Evolutionary conservation across 2,888 invertebrate species (phyloP), one percentile per base, ranked within the genome.

Genomic region (Euclidia mi): DNA sequence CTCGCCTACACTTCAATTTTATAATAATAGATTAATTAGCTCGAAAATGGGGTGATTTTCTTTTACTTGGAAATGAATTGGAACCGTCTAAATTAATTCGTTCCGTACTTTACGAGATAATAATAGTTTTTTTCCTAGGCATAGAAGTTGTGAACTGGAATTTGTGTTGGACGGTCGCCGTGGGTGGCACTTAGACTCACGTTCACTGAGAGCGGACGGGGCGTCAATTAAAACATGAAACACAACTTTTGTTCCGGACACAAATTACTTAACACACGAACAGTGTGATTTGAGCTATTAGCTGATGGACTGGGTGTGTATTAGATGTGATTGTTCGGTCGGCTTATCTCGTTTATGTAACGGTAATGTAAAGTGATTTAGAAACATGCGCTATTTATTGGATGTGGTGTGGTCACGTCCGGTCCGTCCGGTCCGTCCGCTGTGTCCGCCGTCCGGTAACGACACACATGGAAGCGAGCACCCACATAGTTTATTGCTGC

Each of bases 401-500:
- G 31, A 12, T 41, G 18, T 28, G 58, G 28, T 55, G 50, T 42
- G 56, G 57, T 64, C 56, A 62, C 67, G 68, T 71, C 63, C 66
- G 47, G 53, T n/a, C 50, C 34, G 61, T 56, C 64, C 67, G 59
- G 65, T 65, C 70, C 64, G 75, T 78, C n/a, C n/a, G n/a, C n/a
- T n/a, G n/a, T n/a, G n/a, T n/a, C n/a, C n/a, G n/a, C n/a, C n/a
- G n/a, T n/a, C n/a, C n/a, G n/a, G 80, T 82, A 71, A 76, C 75
- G 81, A 81, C 81, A 81, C 81, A 80, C 78, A 82, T 82, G 78
- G 72, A 73, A 72, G 63, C 73, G 71, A 71, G 66, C 66, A 63
- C 71, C 70, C 55, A 70, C 67, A 67, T 79, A 78, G 76, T 86
- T 87, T 86, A 87, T 85, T 77, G 76, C 75, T 67, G 62, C 73